Evolutionary conservation across 1,140 invertebrate genomes (phyloP).

Genomic region (Halyomorpha halys): DNA sequence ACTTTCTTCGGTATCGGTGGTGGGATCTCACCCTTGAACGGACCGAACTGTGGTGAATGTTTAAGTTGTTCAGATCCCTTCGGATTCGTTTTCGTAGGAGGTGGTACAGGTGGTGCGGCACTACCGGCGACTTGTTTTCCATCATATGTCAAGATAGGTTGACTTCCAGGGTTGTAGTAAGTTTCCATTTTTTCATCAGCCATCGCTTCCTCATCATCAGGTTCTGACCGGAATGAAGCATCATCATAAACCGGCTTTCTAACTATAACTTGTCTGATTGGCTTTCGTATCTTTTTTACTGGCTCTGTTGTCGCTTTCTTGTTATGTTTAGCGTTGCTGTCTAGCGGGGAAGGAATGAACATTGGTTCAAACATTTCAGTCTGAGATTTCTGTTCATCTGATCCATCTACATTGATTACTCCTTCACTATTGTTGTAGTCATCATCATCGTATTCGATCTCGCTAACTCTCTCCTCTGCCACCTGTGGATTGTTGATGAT

Average conservation of each 20-base stretch:
- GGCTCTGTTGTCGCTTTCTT: conserved; percentile 26
- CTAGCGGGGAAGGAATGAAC: conserved; percentile 58
- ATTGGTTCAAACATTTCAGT: conserved; percentile 55
- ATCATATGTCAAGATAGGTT: conserved; percentile 54
- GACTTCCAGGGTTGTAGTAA: conserved; percentile 47
- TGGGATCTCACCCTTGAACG: conserved; percentile 59
- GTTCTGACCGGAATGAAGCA: conserved; percentile 27
- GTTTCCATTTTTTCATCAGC: conserved; percentile 57
- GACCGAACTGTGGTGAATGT: conserved; percentile 57
- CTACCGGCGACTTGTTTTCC: conserved; percentile 56
- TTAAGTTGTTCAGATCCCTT: conserved; percentile 28
- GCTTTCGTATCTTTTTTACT: conserved; percentile 25
- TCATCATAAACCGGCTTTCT: conserved; percentile 24
- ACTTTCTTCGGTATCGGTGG: conserved; percentile 38
- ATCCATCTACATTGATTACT: conserved; percentile 24
- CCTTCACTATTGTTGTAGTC: conserved; percentile 34
- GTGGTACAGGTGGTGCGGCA: conserved; percentile 32
- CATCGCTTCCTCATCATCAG: conserved; percentile 47
- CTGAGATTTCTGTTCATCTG: conserved; percentile 35
- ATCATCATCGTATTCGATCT: conserved; percentile 36
- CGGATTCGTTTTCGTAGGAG: conserved; percentile 18
- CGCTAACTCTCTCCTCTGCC: conserved; percentile 42
- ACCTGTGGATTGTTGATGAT: conserved; percentile 43
- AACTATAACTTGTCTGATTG: conserved; percentile 22
- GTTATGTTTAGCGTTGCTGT: conserved; percentile 32